These are phyloP conservation scores for Azemiops feae DNA, from an alignment of 2,113 vertebrate genomes.

Conservation along the genomic window DNA sequence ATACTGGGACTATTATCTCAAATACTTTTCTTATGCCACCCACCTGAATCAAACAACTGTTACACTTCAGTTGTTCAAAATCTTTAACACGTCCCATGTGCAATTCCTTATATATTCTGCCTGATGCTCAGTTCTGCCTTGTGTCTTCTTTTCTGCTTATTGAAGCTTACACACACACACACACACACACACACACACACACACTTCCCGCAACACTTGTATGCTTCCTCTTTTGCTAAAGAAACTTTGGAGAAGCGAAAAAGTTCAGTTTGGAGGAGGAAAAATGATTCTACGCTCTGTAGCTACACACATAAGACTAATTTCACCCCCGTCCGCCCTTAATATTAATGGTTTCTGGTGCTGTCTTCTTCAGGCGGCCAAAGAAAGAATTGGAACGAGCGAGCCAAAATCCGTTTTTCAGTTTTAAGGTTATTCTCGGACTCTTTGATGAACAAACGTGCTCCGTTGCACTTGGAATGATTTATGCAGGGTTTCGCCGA, in stretches of 20 bases:
- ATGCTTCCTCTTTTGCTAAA: neutral
- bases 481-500: conserved; percentile 17
- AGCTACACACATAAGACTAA: neutral
- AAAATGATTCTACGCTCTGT: neutral
- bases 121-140: neutral
- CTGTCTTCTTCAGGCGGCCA: neutral
- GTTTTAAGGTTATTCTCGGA: conserved; percentile 22
- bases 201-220: neutral
- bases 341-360: neutral
- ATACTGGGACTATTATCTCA: conserved; percentile 35
- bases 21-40: conserved; percentile 15
- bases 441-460: neutral
- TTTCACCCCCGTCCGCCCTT: neutral
- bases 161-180: neutral
- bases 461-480: neutral
- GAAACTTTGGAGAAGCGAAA: conserved; percentile 34
- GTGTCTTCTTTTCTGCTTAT: neutral
- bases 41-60: neutral
- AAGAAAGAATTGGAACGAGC: neutral
- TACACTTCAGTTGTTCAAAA: conserved; percentile 21
- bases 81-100: neutral
- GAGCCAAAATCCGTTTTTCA: neutral
- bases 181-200: neutral
- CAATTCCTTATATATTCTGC: neutral
- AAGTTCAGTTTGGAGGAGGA: neutral